These are phyloP conservation scores for Tetraneura akinire DNA, from an alignment of 1,140 invertebrate genomes.

Conservation along the genomic window DNA sequence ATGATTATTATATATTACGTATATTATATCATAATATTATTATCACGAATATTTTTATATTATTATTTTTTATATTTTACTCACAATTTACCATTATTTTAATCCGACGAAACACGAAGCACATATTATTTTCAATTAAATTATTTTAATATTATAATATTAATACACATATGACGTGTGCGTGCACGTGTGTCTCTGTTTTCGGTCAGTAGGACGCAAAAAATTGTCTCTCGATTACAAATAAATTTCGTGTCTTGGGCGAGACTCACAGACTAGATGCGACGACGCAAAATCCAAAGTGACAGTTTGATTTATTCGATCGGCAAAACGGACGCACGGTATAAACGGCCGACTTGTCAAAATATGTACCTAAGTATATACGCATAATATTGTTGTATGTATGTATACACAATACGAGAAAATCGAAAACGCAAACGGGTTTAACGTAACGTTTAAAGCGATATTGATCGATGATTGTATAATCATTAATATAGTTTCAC, in stretches of 20 bases:
- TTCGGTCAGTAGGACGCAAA: constrained; percentile 35
- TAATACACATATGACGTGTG: no score
- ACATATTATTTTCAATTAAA: no score
- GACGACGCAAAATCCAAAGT: background rate
- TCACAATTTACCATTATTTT: no score
- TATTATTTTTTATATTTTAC: no score
- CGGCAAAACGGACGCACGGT: background rate
- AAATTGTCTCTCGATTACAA: constrained; percentile 38
- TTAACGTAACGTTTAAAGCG: background rate
- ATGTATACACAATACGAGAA: background rate
- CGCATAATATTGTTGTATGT: no score
- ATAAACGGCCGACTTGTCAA: constrained; percentile 20
- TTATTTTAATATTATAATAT: no score
- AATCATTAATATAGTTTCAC: constrained; percentile 15
- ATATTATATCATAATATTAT: no score
- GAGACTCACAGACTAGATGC: background rate
- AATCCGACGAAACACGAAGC: no score
- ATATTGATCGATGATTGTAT: constrained; percentile 7
- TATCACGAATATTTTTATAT: no score
- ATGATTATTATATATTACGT: no score
- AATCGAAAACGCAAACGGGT: constrained; percentile 40
- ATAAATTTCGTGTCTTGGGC: background rate
- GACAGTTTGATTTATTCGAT: constrained; percentile 10
- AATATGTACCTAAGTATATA: no score
- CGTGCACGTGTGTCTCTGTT: background rate